phyloP scores from a whole-genome alignment of 2,888 invertebrate genomes.

The Litoditis marina region DNA sequence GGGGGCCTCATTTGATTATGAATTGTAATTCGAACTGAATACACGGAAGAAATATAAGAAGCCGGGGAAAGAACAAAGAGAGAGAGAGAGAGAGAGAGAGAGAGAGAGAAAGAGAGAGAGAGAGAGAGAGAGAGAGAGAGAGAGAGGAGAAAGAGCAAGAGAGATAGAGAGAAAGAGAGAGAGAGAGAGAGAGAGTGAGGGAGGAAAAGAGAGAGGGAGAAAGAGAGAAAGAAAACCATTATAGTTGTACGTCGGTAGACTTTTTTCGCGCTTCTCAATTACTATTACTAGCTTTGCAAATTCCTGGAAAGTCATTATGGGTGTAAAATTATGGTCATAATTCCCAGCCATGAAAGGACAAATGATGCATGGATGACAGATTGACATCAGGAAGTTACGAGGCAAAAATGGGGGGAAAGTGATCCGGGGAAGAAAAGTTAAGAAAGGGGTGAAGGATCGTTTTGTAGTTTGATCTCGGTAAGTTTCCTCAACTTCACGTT shows the following conservation, averaged over 20 bases:
- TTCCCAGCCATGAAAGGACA: no score
- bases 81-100: constrained; percentile 7
- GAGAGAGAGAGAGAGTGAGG: background rate
- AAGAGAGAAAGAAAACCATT: background rate
- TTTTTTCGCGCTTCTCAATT: background rate
- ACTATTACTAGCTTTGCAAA: no score
- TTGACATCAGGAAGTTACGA: no score
- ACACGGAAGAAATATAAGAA: background rate
- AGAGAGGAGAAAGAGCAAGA: background rate
- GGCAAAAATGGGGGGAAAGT: no score
- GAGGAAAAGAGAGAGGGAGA: background rate
- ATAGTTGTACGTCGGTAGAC: background rate
- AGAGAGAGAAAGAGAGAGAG: background rate
- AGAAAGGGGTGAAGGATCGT: no score
- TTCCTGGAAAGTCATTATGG: no score
- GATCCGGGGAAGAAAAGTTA: no score
- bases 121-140: constrained; percentile 9
- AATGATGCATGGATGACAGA: no score
- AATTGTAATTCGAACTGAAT: constrained; percentile 6
- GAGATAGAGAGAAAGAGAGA: constrained; percentile 1
- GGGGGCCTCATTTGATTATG: no score
- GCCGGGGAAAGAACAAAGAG: constrained; percentile 12
- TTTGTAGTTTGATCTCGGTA: no score
- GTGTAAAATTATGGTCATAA: no score
- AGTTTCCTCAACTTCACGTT: no score